phyloP scores from a whole-genome alignment of 1,140 invertebrate genomes.

The Zaprionus ghesquierei region DNA sequence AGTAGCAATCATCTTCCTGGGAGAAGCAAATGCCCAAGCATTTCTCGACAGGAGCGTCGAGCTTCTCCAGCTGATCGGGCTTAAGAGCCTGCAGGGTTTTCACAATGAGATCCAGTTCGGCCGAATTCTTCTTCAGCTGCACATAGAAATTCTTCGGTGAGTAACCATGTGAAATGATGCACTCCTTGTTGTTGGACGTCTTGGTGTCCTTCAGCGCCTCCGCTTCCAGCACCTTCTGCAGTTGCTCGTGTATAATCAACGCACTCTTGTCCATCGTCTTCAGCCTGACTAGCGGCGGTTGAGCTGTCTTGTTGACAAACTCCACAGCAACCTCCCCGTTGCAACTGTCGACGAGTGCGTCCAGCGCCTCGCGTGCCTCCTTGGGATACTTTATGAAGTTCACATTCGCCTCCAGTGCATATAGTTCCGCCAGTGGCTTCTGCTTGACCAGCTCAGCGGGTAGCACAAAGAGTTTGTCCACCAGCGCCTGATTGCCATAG shows the following conservation, averaged over 20 bases:
- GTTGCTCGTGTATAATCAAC: conserved; percentile 57
- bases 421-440: conserved; percentile 85
- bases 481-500: conserved; percentile 87
- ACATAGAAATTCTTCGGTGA: conserved; percentile 89
- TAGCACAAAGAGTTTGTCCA: conserved; percentile 85
- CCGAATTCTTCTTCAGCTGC: conserved; percentile 85
- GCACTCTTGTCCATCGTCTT: conserved; percentile 45
- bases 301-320: conserved; percentile 42
- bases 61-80: not conserved
- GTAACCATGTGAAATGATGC: conserved; percentile 85
- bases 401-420: conserved; percentile 83
- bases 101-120: conserved; percentile 85
- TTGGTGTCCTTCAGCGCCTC: conserved; percentile 28
- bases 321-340: conserved; percentile 71
- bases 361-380: conserved; percentile 42
- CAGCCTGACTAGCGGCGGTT: conserved; percentile 49
- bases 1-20: conserved; percentile 88
- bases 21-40: conserved; percentile 86
- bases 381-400: conserved; percentile 51
- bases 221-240: conserved; percentile 52
- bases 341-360: conserved; percentile 70
- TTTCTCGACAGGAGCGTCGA: not conserved
- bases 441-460: conserved; percentile 86
- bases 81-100: conserved; percentile 82
- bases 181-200: conserved; percentile 39